phyloP scores from a whole-genome alignment of 2,888 invertebrate genomes.

The Spisula subtruncata region DNA sequence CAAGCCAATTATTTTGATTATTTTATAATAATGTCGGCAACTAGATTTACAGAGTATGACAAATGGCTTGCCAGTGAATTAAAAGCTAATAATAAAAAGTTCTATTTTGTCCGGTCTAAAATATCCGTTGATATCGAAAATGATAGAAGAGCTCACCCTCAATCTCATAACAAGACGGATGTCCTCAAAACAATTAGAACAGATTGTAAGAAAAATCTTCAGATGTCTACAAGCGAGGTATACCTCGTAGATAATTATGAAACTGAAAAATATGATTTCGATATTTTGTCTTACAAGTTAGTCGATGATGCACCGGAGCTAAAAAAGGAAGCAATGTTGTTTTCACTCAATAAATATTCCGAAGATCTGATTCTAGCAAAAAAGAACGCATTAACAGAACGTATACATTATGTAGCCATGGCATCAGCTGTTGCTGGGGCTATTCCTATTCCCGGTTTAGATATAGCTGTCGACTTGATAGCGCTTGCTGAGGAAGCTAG shows the following conservation, averaged over 20 bases:
- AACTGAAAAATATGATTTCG: constrained; percentile 12
- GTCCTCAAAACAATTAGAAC: not conserved
- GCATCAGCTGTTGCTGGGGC: constrained; percentile 24
- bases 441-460: constrained; percentile 38
- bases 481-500: constrained; percentile 21
- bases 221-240: not conserved
- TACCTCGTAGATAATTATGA: constrained; percentile 27
- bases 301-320: constrained; percentile 31
- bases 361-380: constrained; percentile 18
- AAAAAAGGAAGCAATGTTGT: constrained; percentile 28
- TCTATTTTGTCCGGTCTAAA: constrained; percentile 33
- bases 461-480: constrained; percentile 28
- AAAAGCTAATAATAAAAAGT: not conserved
- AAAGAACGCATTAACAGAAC: constrained; percentile 28
- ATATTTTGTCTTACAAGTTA: not conserved
- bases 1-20: constrained; percentile 59
- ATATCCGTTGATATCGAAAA: constrained; percentile 11
- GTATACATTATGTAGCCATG: not conserved
- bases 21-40: constrained; percentile 59
- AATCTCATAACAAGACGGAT: not conserved
- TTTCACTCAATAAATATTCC: not conserved
- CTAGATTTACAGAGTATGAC: constrained; percentile 62
- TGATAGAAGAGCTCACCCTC: constrained; percentile 20
- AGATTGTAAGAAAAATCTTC: not conserved
- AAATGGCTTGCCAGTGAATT: constrained; percentile 53